Conservation (phyloP, 2,888 invertebrate species). For the Drosophila rellima region DNA sequence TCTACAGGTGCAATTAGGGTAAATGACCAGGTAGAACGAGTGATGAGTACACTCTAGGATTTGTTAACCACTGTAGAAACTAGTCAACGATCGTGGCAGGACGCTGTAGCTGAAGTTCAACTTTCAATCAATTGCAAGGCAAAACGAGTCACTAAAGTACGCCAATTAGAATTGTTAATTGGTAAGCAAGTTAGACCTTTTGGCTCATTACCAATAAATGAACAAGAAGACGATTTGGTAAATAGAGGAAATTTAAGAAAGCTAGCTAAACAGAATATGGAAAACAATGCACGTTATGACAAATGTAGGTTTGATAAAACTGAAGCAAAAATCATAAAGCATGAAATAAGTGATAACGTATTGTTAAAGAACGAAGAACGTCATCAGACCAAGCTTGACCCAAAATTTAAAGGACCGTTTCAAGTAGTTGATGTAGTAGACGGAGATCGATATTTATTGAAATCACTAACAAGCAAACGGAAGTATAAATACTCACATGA, state of each 20-base stretch:
- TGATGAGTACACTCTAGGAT: too few species aligned
- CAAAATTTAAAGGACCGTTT: slow-evolving; percentile 21
- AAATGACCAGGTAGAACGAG: too few species aligned
- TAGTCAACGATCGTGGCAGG: too few species aligned
- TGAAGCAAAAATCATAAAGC: slow-evolving; percentile 18
- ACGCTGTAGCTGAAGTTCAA: slow-evolving; percentile 4
- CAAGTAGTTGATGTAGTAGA: slow-evolving; percentile 6
- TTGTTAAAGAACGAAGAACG: slow-evolving; percentile 17
- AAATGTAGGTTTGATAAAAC: slow-evolving; percentile 26
- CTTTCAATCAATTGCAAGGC: slow-evolving; percentile 14
- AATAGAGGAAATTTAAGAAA: slow-evolving; percentile 17
- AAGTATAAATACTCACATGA: slow-evolving; percentile 18
- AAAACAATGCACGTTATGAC: slow-evolving; percentile 14
- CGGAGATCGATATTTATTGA: slow-evolving; percentile 1
- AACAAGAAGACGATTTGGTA: slow-evolving; percentile 11
- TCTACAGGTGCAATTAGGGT: too few species aligned
- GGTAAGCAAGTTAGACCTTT: slow-evolving; percentile 21
- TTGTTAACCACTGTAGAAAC: too few species aligned
- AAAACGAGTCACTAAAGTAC: slow-evolving; percentile 9
- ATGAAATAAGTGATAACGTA: slow-evolving; percentile 7
- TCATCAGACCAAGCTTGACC: slow-evolving; percentile 18
- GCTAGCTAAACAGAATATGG: slow-evolving; percentile 20
- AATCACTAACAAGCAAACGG: slow-evolving; percentile 1
- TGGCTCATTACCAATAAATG: slow-evolving; percentile 3
- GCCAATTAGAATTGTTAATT: slow-evolving; percentile 15